phyloP scores from a whole-genome alignment of 2,113 vertebrate genomes.

The Erpornis zantholeuca region DNA sequence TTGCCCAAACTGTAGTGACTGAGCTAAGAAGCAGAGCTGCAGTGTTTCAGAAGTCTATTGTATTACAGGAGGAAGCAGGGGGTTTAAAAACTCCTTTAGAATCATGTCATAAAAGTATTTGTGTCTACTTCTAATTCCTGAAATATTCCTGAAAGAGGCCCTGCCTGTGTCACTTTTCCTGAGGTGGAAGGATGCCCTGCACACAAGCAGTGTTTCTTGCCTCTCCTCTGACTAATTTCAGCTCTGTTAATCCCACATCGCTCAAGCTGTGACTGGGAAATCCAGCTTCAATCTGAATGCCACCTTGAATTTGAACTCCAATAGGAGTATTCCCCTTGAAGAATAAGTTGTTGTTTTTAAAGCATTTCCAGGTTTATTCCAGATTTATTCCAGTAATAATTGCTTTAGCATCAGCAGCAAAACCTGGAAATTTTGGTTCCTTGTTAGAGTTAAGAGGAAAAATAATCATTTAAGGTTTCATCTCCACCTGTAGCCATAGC shows the following conservation, averaged over 20 bases:
- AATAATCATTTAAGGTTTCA: background rate
- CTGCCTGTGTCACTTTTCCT: background rate
- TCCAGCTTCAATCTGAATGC: background rate
- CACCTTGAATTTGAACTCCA: background rate
- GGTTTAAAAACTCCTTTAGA: background rate
- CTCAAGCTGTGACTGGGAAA: background rate
- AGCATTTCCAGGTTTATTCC: background rate
- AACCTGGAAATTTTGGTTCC: background rate
- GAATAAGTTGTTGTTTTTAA: background rate
- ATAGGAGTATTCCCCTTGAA: background rate
- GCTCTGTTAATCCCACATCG: background rate
- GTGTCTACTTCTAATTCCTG: background rate
- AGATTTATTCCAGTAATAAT: background rate
- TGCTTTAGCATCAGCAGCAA: background rate
- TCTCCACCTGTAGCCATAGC: background rate
- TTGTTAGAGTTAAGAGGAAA: background rate
- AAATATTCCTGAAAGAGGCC: background rate
- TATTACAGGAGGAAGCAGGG: background rate
- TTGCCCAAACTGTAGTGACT: background rate
- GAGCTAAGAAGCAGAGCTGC: background rate
- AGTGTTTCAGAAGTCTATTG: background rate
- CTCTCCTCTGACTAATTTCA: background rate
- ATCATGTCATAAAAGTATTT: background rate
- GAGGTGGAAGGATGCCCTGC: background rate
- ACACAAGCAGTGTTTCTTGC: background rate